Base-by-base conservation (phyloP, 2,113 vertebrate genomes). In the Nannospalax galili region DNA sequence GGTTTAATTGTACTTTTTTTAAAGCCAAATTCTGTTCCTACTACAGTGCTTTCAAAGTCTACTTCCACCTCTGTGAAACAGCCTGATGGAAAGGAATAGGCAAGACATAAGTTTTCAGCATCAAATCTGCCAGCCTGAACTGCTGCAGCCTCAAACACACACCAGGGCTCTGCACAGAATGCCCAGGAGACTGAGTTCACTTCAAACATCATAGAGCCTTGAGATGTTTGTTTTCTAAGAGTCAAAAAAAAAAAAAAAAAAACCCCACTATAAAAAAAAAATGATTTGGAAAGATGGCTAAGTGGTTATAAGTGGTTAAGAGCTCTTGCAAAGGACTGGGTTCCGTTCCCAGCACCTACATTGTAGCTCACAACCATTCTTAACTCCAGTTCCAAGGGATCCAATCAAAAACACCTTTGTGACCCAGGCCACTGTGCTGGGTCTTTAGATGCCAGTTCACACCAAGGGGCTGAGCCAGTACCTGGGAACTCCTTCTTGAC, bases 131-230 rank as follows among this genome's bases (percentile, higher is more conserved):
- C 56, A 48, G 58, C 20, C 75, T 17, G 3, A 3, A 24, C 30
- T 0, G 45, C 4, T 40, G 22, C 28, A 28, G 2, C 20, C 30
- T 37, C 35, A 12, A 22, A 45, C 2, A 0, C 7, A 19, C 3
- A 24, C 26, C n/a, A 3, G 14, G 8, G 26, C 69, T 28, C 48
- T 45, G 56, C 2, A 1, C 62, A 11, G 12, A 40, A 3, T 0
- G 5, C 70, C 28, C 45, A 10, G 32, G 56, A 85, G 72, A 56
- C 7, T 16, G 17, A 2, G 26, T 14, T 26, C 32, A 5, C 17
- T 70, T 77, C 73, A 90, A 62, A 20, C 40, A 17, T 17, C 32
- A 45, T 37, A 69, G 73, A 65, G n/a, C 56, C 78, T 67, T 17
- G 45, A 65, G 67, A 85, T 77, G 65, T 6, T 40, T 11, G 60